A percentile compares a stretch with the other conserved stretches of the same genome.
Conservation (phyloP, 2,888 invertebrate species). For the Limnephilus rhombicus region DNA sequence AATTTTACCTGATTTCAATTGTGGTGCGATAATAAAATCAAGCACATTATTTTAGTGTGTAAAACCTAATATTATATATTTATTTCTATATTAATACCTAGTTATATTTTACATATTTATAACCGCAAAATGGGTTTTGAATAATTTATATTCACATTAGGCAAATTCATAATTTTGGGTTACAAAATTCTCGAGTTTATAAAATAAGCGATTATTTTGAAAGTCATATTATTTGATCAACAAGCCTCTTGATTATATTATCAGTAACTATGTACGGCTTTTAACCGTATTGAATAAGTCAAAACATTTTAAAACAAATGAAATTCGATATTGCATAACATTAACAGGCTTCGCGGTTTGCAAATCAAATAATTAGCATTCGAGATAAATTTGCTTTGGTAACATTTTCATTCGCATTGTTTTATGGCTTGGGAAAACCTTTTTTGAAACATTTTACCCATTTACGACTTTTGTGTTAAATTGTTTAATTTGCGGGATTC, state of each 20-base stretch:
- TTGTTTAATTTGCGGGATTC: neutral
- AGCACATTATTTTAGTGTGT: too few species aligned
- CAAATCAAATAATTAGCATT: constrained; percentile 1
- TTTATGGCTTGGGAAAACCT: neutral
- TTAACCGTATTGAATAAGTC: neutral
- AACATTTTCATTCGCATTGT: neutral
- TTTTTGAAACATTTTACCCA: neutral
- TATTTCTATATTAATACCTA: too few species aligned
- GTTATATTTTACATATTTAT: too few species aligned
- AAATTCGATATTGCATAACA: neutral
- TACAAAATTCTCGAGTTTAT: too few species aligned
- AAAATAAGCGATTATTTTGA: neutral
- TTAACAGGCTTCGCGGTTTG: neutral
- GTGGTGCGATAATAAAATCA: too few species aligned
- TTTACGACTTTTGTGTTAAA: neutral
- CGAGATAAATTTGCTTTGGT: neutral
- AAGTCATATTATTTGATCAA: neutral
- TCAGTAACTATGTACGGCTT: neutral
- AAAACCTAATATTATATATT: too few species aligned
- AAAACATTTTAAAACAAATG: neutral
- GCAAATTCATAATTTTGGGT: too few species aligned
- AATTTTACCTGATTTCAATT: too few species aligned
- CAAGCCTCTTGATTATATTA: neutral
- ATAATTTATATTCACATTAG: too few species aligned
- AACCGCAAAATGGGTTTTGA: too few species aligned